Evolutionary conservation across 2,113 vertebrate species (phyloP).

Genomic region (Urocitellus parryii): DNA sequence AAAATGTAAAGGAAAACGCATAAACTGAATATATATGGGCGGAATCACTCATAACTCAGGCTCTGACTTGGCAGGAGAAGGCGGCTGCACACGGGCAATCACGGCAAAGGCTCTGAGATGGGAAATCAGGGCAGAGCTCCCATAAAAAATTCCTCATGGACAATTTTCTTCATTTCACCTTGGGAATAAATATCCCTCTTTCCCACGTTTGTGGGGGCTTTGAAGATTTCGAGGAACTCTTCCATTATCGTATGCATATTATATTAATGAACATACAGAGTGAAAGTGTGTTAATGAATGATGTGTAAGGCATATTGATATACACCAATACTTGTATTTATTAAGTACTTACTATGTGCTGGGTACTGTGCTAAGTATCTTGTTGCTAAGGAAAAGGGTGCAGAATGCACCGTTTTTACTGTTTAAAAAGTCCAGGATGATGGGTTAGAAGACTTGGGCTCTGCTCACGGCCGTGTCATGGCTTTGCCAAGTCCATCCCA

Average conservation of each 20-base stretch:
- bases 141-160: neutral
- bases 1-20: neutral
- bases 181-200: neutral
- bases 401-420: neutral
- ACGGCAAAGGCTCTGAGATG: fast-evolving
- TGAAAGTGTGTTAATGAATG: neutral
- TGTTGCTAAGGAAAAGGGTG: neutral
- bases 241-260: neutral
- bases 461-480: neutral
- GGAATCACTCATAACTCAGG: slow-evolving; percentile 11
- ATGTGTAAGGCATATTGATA: neutral
- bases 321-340: neutral
- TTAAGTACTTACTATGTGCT: neutral
- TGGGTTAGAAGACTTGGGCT: neutral
- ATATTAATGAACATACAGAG: neutral
- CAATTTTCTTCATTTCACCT: slow-evolving; percentile 7
- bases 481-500: neutral
- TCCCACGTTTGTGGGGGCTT: neutral
- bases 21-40: neutral
- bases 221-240: neutral
- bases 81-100: neutral
- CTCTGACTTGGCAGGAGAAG: neutral
- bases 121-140: neutral
- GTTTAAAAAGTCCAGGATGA: neutral
- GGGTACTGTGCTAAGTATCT: neutral